A percentile compares a stretch with the other conserved stretches of the same genome.
Evolutionary conservation across 2,888 invertebrate species (phyloP).

Genomic region (Gari tellinella): DNA sequence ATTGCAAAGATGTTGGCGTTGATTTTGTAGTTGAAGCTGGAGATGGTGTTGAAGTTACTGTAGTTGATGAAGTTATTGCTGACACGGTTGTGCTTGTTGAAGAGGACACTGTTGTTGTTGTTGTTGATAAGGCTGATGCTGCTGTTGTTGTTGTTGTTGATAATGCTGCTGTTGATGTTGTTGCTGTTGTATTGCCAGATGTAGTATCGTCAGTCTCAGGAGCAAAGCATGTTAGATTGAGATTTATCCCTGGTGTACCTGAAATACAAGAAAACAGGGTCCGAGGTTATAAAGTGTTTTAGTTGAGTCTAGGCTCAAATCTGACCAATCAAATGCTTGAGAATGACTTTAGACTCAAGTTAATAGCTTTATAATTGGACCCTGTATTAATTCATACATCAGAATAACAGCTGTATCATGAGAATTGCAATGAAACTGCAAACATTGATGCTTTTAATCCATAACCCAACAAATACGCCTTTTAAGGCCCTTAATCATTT

Average conservation of each 20-base stretch:
- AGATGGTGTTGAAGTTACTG: conserved; percentile 1
- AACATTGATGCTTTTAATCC: too few relatives aligned
- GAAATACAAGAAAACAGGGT: not conserved
- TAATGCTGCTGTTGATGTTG: not conserved
- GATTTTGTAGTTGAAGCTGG: not conserved
- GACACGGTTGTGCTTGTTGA: not conserved
- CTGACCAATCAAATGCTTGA: too few relatives aligned
- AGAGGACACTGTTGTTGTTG: not conserved
- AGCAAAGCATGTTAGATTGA: conserved; percentile 9
- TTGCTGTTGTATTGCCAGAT: not conserved
- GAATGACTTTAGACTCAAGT: too few relatives aligned
- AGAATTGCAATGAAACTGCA: too few relatives aligned
- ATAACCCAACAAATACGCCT: too few relatives aligned
- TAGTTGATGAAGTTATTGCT: not conserved
- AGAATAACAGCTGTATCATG: too few relatives aligned
- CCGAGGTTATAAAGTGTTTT: too few relatives aligned
- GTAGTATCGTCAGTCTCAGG: not conserved
- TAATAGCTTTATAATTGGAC: too few relatives aligned
- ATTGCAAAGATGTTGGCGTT: not conserved
- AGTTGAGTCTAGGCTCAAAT: too few relatives aligned
- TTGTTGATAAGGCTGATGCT: not conserved
- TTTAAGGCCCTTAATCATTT: too few relatives aligned
- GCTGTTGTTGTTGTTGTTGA: not conserved
- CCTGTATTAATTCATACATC: too few relatives aligned
- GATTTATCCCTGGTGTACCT: conserved; percentile 4